Base-by-base conservation (phyloP, 2,113 vertebrate species). In the Chamaetylas fuelleborni region DNA sequence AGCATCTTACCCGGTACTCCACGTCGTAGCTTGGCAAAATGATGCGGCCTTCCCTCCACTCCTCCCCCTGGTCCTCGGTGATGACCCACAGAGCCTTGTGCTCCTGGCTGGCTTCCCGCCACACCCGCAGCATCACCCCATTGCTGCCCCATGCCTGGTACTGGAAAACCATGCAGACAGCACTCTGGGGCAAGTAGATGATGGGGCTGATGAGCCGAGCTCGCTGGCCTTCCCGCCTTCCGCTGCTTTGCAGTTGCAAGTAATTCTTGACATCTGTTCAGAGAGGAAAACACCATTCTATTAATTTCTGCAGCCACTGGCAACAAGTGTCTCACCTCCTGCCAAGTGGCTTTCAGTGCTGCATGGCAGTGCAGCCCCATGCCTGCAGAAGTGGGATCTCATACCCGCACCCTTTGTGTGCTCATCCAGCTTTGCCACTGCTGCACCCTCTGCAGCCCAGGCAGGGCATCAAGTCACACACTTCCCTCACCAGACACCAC, bases 21-120 rank as follows among this genome's bases (percentile, higher is more conserved):
- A 95, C 98, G 86, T 99, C 99, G 7, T 99, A 99, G 96, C 99
- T 98, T 1, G 99, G 99, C 95, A 99, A 96, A 96, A 99, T 98
- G 97, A 99, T 99, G 65, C 99, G 98, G 12, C 99, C 99, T 86
- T 99, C 99, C 76, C 97, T 98, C 99, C 99, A 99, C 90, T 98
- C 98, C n/a, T 97, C 94, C 8, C 98, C 99, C 92, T 99, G 99
- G 96, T 99, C 99, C 72, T 99, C 98, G 1, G 96, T 97, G 25
- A 99, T 97, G 51, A 98, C 97, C 99, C 99, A 99, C 33, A 99
- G 98, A 8, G 98, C 97, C 19, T 99, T 99, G 97, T 98, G 99
- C 77, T 99, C 99, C 90, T 98, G 99, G 86, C 98, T 98, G 20
- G 97, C 98, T 94, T 99, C 98, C 76, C 98, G 97, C 86, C 99